A percentile compares a stretch with the other conserved stretches of the same genome.
These are phyloP conservation scores for Forbesichthys agassizii DNA, from an alignment of 2,113 vertebrate genomes.

Conservation along the genomic window DNA sequence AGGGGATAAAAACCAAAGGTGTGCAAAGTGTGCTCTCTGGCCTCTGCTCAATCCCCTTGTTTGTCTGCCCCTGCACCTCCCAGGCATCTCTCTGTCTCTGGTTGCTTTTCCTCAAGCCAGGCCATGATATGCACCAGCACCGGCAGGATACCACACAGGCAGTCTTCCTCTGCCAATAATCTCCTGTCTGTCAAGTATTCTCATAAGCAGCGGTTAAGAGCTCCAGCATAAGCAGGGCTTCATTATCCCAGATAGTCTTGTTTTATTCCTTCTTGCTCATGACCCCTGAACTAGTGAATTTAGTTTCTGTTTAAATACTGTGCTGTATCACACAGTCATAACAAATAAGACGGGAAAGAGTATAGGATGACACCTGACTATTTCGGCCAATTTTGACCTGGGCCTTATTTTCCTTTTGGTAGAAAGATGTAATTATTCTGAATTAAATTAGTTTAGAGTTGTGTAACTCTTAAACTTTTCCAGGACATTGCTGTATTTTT, in stretches of 20 bases:
- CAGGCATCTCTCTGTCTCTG: constrained; percentile 15
- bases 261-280: neutral
- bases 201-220: neutral
- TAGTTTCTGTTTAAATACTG: no score
- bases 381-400: no score
- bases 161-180: constrained; percentile 1
- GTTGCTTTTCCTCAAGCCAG: constrained; percentile 3
- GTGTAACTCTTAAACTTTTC: no score
- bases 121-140: constrained; percentile 36
- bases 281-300: neutral
- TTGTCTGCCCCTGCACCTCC: constrained; percentile 12
- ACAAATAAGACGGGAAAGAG: no score
- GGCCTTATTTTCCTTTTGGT: no score
- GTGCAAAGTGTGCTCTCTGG: neutral
- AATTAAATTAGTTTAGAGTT: no score
- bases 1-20: no score
- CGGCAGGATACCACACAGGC: neutral
- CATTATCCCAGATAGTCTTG: neutral
- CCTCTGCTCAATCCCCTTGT: neutral
- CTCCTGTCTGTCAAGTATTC: neutral
- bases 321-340: no score
- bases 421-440: no score
- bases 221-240: constrained; percentile 3
- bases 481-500: no score
- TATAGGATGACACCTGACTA: no score